Evolutionary conservation across 2,113 vertebrate species (phyloP), one percentile per base, ranked within the genome.

Genomic region (Lucifuga dentata): DNA sequence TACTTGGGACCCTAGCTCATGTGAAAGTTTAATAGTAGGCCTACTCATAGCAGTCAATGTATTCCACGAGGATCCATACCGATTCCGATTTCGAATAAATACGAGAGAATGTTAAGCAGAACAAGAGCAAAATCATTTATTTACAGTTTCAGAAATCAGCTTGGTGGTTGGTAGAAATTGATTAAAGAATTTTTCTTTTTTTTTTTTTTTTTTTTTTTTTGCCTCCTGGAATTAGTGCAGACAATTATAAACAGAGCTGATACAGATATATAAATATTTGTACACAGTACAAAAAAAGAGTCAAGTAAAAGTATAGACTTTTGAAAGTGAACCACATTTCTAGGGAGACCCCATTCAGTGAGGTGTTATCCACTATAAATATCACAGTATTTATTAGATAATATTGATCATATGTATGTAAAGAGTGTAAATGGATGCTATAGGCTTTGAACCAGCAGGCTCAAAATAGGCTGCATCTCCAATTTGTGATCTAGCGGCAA

Each of bases 11-110:
- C 59, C 77, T 76, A 76, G 66, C 74, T 81, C 72, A 50, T 83
- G 81, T 80, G 71, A 81, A 86, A 86, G 84, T 81, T 83, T 89
- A 83, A 83, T 73, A 78, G 76, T 40, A 63, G 72, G 72, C 72
- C 78, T 62, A 68, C 71, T 72, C 75, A 29, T 75, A 83, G 51
- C 61, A 69, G 67, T 80, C 70, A 16, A 86, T 86, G 70, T 77
- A 75, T 73, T 83, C 73, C 68, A 70, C 58, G 32, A 77, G 77
- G 75, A 68, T 19, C 16, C 44, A 43, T 57, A 75, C 73, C 48
- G 71, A 77, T 76, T 81, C 81, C 61, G 83, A 80, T 71, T 59
- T 29, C 70, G 70, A 77, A 81, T 85, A 84, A 85, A 84, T 83
- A 76, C 46, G 73, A 53, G 39, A 58, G 64, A 79, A 68, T 64